Evolutionary conservation across 2,113 vertebrate genomes (phyloP).

Genomic region (Rousettus leschenaultii): DNA sequence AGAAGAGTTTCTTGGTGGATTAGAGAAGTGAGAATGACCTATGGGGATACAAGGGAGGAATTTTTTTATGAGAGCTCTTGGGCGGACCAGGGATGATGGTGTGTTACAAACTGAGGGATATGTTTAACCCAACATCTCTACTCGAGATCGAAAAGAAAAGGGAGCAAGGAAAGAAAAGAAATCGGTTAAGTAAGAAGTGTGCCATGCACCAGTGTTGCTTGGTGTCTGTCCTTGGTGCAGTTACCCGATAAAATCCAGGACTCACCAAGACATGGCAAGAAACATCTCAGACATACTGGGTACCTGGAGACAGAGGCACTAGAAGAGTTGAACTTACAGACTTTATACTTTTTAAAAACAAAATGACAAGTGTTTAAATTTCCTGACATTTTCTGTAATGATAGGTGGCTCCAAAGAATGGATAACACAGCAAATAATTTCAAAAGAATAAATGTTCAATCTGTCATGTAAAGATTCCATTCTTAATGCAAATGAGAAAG

Average conservation of each 20-base stretch:
- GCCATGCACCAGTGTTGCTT: fast-evolving
- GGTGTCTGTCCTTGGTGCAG: fast-evolving
- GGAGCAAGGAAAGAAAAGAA: neutral
- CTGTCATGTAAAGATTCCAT: neutral
- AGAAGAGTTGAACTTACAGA: neutral
- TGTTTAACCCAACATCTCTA: neutral
- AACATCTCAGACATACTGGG: fast-evolving
- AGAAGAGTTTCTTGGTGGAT: neutral
- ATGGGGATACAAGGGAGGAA: neutral
- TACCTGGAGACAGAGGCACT: neutral
- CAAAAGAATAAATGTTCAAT: neutral
- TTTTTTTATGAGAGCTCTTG: neutral
- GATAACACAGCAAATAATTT: neutral
- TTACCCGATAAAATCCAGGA: neutral
- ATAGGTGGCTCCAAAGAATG: neutral
- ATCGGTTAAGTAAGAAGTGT: neutral
- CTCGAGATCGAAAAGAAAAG: neutral
- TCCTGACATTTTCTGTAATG: neutral
- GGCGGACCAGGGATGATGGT: neutral
- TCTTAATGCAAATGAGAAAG: neutral
- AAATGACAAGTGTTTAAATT: neutral
- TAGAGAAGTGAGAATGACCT: neutral
- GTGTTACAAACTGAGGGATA: neutral
- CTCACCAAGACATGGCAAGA: neutral
- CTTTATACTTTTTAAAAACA: neutral